Evolutionary conservation across 53 echinoderm and acorn worm genomes (phyloP), one percentile per base, ranked within the genome.

Genomic region (Echinarachnius parma): DNA sequence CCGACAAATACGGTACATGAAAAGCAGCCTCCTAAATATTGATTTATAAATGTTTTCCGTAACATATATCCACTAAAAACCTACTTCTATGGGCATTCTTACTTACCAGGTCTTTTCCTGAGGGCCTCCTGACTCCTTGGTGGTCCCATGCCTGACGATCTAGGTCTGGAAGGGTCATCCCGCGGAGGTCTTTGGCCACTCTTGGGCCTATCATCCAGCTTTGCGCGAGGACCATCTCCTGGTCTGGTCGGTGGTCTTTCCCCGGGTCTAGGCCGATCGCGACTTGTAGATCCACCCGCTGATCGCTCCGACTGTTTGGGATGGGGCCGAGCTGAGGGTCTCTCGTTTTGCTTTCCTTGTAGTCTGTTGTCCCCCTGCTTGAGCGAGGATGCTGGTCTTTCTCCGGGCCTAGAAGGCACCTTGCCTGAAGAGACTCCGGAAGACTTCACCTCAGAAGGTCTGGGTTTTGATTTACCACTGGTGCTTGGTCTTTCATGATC

Each of bases 51-150:
- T n/a, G n/a, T n/a, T n/a, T n/a, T n/a, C n/a, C n/a, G n/a, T n/a
- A n/a, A n/a, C n/a, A n/a, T n/a, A n/a, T n/a, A n/a, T n/a, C n/a
- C n/a, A n/a, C n/a, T n/a, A n/a, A n/a, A n/a, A n/a, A n/a, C n/a
- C n/a, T n/a, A n/a, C n/a, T n/a, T n/a, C n/a, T n/a, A n/a, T n/a
- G n/a, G n/a, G n/a, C n/a, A n/a, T n/a, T n/a, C n/a, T n/a, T n/a
- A 47, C 34, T 36, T 57, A 72, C 74, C 74, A 56, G 74, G 74
- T 72, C 74, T 56, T 39, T 72, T 72, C 26, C 56, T 72, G 19
- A 8, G 16, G 26, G 57, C 58, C 37, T 72, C 39, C 18, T 18
- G 52, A 24, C 29, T 24, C 59, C 29, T 58, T n/a, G 69, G 69
- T 5, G 69, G 69, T 22, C 52, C 69, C 69, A 69, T 69, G 21